Base-by-base conservation (phyloP, 37 sponge, comb jelly and placozoan genomes). In the Crambe crambe region DNA sequence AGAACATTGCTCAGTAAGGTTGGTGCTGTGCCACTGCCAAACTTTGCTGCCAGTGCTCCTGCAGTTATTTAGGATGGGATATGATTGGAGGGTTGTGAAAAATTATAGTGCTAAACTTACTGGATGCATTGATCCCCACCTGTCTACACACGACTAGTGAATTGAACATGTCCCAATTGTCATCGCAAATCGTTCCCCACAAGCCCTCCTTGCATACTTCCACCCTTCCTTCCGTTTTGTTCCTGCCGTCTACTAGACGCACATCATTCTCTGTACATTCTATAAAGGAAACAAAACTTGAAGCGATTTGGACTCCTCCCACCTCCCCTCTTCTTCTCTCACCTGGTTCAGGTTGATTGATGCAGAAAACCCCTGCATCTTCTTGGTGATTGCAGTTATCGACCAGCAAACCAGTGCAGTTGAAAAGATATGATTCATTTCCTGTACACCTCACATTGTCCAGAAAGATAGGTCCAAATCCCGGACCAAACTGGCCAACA, bases 151-250 rank as follows among this genome's bases (percentile, higher is more conserved):
- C 66, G 30, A 65, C 66, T 34, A 26, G 32, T 17, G 66, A 26
- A 32, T 65, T 30, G 31, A 6, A 17, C 32, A 18, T 32, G 35
- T 65, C 10, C 66, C 66, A 65, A 6, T 31, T 18, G 31, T 65
- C 66, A 32, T 65, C 66, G 30, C 66, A 65, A 30, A 65, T 34
- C 17, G 66, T 65, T 30, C 66, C 66, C 66, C 66, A 65, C 34
- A 30, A 65, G 2, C 66, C 66, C 3, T 30, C 9, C 2, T 65
- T 30, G 10, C 66, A 65, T 2, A 65, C 10, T 65, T 65, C 66
- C 10, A 65, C 66, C 3, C 66, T 26, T 65, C 66, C 66, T 65
- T 8, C 27, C 34, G 9, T 29, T 18, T 26, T 17, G 30, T 65
- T 65, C 2, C 32, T 18, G 2, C 66, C 66, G 30, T 65, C 31